These are phyloP conservation scores for Regulus satrapa DNA, from an alignment of 2,113 vertebrate genomes.

Conservation along the genomic window DNA sequence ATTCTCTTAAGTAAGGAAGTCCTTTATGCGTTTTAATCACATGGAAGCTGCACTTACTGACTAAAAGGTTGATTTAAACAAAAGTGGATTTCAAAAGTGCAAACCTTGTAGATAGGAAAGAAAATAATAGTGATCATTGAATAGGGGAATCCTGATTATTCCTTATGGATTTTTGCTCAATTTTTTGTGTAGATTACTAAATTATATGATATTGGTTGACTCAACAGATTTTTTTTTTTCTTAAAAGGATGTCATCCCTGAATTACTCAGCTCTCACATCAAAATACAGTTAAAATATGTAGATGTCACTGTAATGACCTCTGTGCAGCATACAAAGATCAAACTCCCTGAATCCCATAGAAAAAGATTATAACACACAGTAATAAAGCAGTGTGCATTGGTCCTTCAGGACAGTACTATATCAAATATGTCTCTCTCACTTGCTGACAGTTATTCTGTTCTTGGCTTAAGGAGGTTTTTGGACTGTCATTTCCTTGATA, in stretches of 20 bases:
- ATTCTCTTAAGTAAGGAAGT: not conserved
- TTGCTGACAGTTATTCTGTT: not conserved
- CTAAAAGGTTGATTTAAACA: not conserved
- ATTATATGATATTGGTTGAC: not conserved
- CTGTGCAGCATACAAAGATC: not conserved
- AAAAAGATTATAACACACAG: not conserved
- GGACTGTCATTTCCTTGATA: not conserved
- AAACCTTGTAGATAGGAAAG: not conserved
- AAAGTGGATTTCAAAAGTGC: not conserved
- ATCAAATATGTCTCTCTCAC: not conserved
- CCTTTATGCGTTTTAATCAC: not conserved
- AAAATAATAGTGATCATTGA: not conserved
- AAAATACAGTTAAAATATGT: not conserved
- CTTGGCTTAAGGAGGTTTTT: not conserved
- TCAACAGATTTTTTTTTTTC: not conserved
- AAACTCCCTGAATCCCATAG: not conserved
- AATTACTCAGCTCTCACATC: not conserved
- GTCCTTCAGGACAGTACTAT: not conserved
- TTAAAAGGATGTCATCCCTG: not conserved
- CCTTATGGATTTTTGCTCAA: not conserved
- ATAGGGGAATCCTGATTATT: not conserved
- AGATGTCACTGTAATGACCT: not conserved
- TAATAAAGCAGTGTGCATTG: not conserved
- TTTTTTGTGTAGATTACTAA: not conserved
- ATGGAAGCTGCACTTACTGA: not conserved